phyloP scores from a whole-genome alignment of 2,797 vertebrate genomes.

The Rhabdomys pumilio region DNA sequence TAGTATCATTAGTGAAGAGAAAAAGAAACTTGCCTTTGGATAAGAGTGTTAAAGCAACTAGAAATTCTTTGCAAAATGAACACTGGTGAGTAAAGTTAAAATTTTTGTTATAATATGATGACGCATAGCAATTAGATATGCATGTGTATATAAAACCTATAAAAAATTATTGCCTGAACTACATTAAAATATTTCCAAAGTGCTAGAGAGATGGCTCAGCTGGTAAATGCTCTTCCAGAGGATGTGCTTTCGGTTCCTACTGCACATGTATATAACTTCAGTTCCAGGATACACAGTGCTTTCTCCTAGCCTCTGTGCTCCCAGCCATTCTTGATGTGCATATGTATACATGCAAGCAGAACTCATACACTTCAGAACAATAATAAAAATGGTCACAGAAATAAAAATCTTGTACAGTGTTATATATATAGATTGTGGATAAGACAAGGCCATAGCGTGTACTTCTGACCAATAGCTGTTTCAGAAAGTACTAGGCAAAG shows the following conservation, averaged over 20 bases:
- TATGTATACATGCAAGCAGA: not conserved
- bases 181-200: not conserved
- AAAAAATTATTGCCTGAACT: not conserved
- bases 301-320: not conserved
- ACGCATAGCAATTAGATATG: not conserved
- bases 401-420: not conserved
- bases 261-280: not conserved
- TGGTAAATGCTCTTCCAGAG: too few species aligned
- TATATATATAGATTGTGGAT: not conserved
- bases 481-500: not conserved
- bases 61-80: not conserved
- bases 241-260: not conserved
- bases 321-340: not conserved
- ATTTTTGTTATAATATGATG: not conserved
- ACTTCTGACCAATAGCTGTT: not conserved
- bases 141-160: not conserved
- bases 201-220: not conserved
- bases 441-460: too few species aligned
- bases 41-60: not conserved
- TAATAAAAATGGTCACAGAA: not conserved
- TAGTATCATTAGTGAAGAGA: not conserved
- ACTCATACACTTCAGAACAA: not conserved
- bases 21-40: not conserved
- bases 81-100: not conserved
- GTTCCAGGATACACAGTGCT: not conserved